A percentile compares a stretch with the other conserved stretches of the same genome.
Conservation (phyloP, 1,140 invertebrate species). For the Papilio machaon region DNA sequence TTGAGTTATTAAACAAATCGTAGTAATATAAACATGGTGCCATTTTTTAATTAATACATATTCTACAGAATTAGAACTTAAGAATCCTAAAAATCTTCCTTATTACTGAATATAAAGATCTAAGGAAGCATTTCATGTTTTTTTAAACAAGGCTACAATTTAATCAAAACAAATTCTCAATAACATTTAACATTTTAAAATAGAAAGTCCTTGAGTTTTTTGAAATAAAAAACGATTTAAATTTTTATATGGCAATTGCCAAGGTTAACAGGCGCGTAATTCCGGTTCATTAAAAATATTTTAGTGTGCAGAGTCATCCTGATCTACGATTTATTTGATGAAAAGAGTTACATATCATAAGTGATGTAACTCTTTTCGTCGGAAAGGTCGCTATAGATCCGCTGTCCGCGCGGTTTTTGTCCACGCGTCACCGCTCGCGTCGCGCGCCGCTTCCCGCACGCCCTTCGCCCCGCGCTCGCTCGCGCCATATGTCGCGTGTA, state of each 20-base stretch:
- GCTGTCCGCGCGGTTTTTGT: conserved; percentile 75
- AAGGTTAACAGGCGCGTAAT: conserved; percentile 21
- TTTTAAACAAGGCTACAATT: not conserved
- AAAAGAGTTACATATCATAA: conserved; percentile 2
- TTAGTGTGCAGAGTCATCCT: conserved; percentile 36
- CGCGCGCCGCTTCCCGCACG: conserved; percentile 63
- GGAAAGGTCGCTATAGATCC: conserved; percentile 61
- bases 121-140: not conserved
- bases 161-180: not conserved
- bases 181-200: not conserved
- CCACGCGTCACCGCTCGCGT: conserved; percentile 75
- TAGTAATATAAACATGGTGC: not conserved
- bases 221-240: not conserved
- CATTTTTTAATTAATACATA: not conserved
- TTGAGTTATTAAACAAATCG: not conserved
- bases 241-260: conserved; percentile 4
- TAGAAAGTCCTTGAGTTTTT: not conserved
- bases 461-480: conserved; percentile 70
- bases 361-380: not conserved
- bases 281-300: conserved; percentile 58
- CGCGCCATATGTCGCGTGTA: conserved; percentile 80
- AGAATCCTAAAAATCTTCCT: not conserved
- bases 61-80: not conserved
- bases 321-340: not conserved
- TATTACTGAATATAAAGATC: not conserved